Evolutionary conservation across 2,113 vertebrate species (phyloP).

Genomic region (Nyctibius bracteatus): DNA sequence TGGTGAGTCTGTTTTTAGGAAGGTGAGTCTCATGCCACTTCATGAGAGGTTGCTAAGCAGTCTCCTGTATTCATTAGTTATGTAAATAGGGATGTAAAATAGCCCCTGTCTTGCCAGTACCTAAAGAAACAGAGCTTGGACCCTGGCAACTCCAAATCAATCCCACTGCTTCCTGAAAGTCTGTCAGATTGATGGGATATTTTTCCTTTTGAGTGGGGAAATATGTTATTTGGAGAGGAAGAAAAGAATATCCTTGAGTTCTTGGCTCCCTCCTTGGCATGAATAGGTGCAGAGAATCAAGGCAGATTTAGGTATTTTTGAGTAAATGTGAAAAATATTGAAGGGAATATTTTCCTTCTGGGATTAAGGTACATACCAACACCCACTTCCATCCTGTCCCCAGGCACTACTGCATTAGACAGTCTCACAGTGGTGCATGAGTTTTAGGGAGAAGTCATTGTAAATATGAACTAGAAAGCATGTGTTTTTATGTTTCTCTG

Average conservation of each 20-base stretch:
- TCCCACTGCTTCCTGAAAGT: constrained; percentile 9
- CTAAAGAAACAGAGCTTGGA: constrained; percentile 8
- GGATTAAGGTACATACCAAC: neutral
- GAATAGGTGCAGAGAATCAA: neutral
- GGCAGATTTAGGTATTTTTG: neutral
- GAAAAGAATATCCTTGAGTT: neutral
- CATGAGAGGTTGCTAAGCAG: neutral
- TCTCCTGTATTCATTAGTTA: neutral
- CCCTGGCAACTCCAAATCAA: neutral
- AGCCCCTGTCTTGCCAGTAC: neutral
- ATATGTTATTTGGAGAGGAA: neutral
- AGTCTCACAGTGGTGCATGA: neutral
- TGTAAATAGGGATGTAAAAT: neutral
- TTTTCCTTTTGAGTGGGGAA: neutral
- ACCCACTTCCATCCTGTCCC: neutral
- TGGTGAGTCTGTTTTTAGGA: neutral
- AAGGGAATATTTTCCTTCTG: neutral
- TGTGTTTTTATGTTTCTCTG: neutral
- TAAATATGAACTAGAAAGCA: neutral
- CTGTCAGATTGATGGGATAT: neutral
- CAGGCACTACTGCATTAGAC: neutral
- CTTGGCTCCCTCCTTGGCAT: constrained; percentile 11
- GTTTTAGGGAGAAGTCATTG: neutral
- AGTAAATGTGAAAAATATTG: constrained; percentile 9
- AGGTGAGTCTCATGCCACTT: neutral